Base-by-base conservation (phyloP, 37 sponge, comb jelly and placozoan species). In the Halichondria panicea region DNA sequence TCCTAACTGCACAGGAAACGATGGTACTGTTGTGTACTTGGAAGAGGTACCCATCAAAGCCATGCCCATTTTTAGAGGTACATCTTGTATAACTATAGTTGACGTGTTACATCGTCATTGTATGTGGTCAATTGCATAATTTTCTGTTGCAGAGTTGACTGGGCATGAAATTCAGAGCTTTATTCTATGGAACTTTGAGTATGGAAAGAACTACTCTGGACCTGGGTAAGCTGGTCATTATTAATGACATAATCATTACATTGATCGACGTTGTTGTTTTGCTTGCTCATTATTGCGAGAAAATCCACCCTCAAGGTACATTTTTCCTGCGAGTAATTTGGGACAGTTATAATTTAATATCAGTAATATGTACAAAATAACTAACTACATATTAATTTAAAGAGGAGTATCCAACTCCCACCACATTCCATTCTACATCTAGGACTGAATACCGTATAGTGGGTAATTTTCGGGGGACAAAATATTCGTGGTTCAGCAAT, bases 41-140 rank as follows among this genome's bases (percentile, higher is more conserved):
- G 89, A 95, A 45, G 95, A 95, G 50, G 95, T 95, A 0, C 95
- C 95, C 13, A 69, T 88, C 15, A 69, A 80, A 35, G 34, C 86
- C n/a, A 25, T 95, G 1, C 76, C 76, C 1, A 56, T 4, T 25
- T 69, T 88, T 31, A 30, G 88, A 77, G 78, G 93, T 92, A 55
- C 25, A 50, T 74, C 3, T 3, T 30, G 45, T 27, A 46, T 44
- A 69, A 44, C 44, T 45, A 48, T 48, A 48, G 11, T 18, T 15
- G 36, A 36, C 8, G 31, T 4, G 6, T 9, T 36, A 30, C 31
- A 19, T 71, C 31, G 27, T 33, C 33, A 31, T 28, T 30, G 3
- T 39, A 22, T 56, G 50, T 72, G 11, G 42, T 34, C 27, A 53
- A 11, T 48, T 11, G 15, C 52, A 18, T 48, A 18, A n/a, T 50